Base-by-base conservation (phyloP, 2,113 vertebrate species). In the Tragelaphus imberbis region DNA sequence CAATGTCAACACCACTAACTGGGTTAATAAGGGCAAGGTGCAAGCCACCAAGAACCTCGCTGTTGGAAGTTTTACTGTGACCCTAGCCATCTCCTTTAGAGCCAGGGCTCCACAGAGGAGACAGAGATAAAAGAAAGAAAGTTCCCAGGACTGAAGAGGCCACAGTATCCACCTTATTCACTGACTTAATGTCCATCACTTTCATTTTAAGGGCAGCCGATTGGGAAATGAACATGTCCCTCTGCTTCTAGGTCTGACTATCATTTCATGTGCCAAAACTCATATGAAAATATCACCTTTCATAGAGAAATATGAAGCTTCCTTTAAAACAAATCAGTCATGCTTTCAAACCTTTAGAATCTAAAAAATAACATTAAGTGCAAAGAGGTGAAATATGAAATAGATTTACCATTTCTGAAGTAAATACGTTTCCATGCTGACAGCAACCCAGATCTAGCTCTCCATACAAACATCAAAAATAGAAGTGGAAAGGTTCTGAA, bases 311-410 rank as follows among this genome's bases (percentile, higher is more conserved):
- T 9, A 65, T 61, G 23, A 53, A 55, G 71, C 55, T 68, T 44
- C 68, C 30, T 79, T 96, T 71, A 77, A 33, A 95, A 84, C 17
- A 82, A 77, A 84, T 58, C 23, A 93, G 33, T 25, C 33, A 13
- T 28, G 3, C 2, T 49, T 59, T 86, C 47, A 90, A 77, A 87
- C 40, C 14, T 68, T 56, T 63, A n/a, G n/a, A 51, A 65, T 53
- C 55, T 61, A 47, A 77, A 87, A 56, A 84, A 77, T 23, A 44
- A 3, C 40, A 27, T 28, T 90, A 9, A 28, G 21, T 27, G 7
- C 2, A 6, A 95, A 84, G 14, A 89, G 11, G 4, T 25, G 21
- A 84, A 95, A 58, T 5, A 25, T 28, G 13, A 40, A 58, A 58
- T 28, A 82, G 21, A 53, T 80, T 90, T 27, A 28, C 75, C 23